Base-by-base conservation (phyloP, 2,113 vertebrate species). In the Hipposideros armiger region DNA sequence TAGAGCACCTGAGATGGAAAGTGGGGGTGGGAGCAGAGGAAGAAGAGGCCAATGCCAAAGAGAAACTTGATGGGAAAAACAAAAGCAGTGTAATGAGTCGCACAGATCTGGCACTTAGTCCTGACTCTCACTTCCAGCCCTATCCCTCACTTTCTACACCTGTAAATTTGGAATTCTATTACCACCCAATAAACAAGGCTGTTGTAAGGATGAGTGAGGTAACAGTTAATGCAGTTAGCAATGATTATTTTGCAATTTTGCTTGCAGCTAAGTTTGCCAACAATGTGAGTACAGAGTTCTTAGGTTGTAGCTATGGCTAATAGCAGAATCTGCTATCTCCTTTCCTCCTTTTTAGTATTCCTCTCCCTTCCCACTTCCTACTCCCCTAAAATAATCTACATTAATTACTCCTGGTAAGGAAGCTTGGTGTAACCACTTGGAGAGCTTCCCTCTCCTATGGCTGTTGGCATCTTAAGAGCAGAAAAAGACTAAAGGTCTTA, bases 401-500 rank as follows among this genome's bases (percentile, higher is more conserved):
- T 58, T 52, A 70, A 80, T 62, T 32, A 58, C 36, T 80, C 60
- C n/a, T 45, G 15, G 64, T 69, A 56, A 56, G 60, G 32, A 32
- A 40, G 22, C 45, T 87, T 50, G 78, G 47, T n/a, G 64, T 50
- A 62, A 20, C 58, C 14, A 52, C 14, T 24, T 90, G 32, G 72
- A 58, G 11, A 73, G 58, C 10, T 32, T 72, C 30, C 14, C 15
- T 76, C 58, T 40, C 6, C 70, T 62, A 22, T 7, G 5, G 42
- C 50, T 54, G 52, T 11, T 90, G 62, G 24, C 32, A 36, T 69
- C 94, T 95, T 81, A 86, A 89, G 69, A 93, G 47, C 45, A 96
- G 42, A 74, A 40, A 54, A 72, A 76, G 47, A 42, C 19, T 62
- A 77, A 81, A 64, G 10, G 19, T 67, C 90, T 94, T 85, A 72